Percentiles rank a stretch among this genome's conserved stretches.
These are phyloP conservation scores for Sturnira hondurensis DNA, from an alignment of 2,113 vertebrate species.

Conservation along the genomic window DNA sequence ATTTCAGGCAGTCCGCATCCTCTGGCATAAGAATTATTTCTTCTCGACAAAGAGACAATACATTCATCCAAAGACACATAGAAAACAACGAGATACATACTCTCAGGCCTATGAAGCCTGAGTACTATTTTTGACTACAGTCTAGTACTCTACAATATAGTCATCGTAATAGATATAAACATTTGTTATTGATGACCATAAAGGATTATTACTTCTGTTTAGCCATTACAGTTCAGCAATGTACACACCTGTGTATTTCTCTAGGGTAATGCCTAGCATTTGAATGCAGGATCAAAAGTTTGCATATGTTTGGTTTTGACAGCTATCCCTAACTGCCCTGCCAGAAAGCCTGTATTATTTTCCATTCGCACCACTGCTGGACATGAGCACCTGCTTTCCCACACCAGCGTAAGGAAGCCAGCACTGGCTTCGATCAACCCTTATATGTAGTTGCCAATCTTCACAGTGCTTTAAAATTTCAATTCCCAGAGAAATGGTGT, in stretches of 20 bases:
- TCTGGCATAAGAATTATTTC: not conserved
- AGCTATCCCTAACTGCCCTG: not conserved
- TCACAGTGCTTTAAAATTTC: not conserved
- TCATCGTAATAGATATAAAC: not conserved
- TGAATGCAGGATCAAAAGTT: not conserved
- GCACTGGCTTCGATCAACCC: not conserved
- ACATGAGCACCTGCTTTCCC: not conserved
- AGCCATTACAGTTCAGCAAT: not conserved
- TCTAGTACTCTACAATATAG: not conserved
- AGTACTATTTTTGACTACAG: not conserved
- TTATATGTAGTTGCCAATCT: not conserved
- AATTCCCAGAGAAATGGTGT: not conserved
- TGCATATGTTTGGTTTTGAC: not conserved
- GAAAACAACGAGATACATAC: not conserved
- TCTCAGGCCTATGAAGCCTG: not conserved
- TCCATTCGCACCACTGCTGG: not conserved
- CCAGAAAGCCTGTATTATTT: not conserved
- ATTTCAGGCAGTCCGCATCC: not conserved
- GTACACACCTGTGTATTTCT: not conserved
- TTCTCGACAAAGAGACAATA: not conserved
- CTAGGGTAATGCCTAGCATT: not conserved
- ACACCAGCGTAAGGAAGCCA: not conserved
- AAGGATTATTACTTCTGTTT: not conserved
- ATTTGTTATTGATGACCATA: not conserved
- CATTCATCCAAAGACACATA: not conserved